Conservation (phyloP, 2,888 invertebrate genomes). For the Sthenelais limicola region DNA sequence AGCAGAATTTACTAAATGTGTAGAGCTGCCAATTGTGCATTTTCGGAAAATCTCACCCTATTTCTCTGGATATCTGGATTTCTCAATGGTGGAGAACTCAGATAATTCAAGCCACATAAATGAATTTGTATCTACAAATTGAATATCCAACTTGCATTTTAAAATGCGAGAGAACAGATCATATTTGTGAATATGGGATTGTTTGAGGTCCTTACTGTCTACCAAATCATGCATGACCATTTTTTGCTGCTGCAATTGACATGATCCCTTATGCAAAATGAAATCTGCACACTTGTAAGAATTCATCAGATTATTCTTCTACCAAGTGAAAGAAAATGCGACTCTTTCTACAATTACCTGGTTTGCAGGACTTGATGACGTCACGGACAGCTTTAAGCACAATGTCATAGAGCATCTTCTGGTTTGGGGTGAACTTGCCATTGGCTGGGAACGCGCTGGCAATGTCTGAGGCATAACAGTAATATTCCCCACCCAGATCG, state of each 20-base stretch:
- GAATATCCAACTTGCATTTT: not conserved
- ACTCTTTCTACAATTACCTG: not conserved
- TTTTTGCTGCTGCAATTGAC: not conserved
- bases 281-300: too few species aligned
- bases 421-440: not conserved
- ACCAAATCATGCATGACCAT: too few species aligned
- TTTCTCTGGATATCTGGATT: too few species aligned
- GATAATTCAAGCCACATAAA: too few species aligned
- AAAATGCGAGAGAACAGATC: not conserved
- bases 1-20: too few species aligned
- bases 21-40: too few species aligned
- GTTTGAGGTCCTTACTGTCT: too few species aligned
- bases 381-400: not conserved
- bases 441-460: not conserved
- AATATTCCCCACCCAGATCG: conserved; percentile 3
- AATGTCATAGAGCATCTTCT: not conserved
- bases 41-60: too few species aligned
- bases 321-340: too few species aligned
- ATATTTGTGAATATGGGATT: not conserved
- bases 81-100: too few species aligned
- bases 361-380: not conserved
- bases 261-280: too few species aligned
- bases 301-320: too few species aligned
- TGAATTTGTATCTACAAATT: not conserved
- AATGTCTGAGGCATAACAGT: not conserved